Evolutionary conservation across 2,888 invertebrate genomes (phyloP), one percentile per base, ranked within the genome.

Genomic region (Synergus gifuensis): DNA sequence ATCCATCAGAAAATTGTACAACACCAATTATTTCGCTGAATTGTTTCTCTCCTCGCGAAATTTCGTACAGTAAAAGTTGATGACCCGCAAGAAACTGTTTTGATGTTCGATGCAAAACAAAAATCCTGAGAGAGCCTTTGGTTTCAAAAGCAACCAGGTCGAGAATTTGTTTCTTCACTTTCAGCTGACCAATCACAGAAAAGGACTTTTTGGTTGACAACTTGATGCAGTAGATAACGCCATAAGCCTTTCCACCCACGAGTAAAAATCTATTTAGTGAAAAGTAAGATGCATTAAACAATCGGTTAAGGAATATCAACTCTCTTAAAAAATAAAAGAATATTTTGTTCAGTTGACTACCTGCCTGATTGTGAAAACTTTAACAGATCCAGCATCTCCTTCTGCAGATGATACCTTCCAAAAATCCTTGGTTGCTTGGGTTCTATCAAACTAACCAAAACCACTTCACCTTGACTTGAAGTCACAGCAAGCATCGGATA

Each of bases 311-410:
- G 36, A 78, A 78, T 63, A 60, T 78, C 78, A 78, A 2, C 28
- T 28, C 28, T 28, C 76, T 18, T n/a, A 42, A 12, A 42, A 54
- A 12, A 40, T 4, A 64, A 4, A 76, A 60, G 14, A 66, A 46
- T 46, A 80, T 69, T 79, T 76, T 66, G 5, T 58, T 78, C 4
- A 58, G 22, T 18, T 16, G 12, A 81, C 40, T 78, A 86, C 85
- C 85, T 87, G 66, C 88, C 89, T 76, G 85, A 86, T 9, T 83
- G 85, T 1, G 91, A 91, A 79, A 91, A 89, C 81, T 87, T 91
- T 14, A 91, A 63, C 1, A 90, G 36, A 83, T 92, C 88, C 76
- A 92, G 67, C 8, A 83, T 78, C 3, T 81, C 84, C 0, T 36
- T 73, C 28, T 91, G 90, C 18, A 92, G 44, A 36, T 81, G 79